Base-by-base conservation (phyloP, 2,113 vertebrate species). In the Larimichthys polyactis region DNA sequence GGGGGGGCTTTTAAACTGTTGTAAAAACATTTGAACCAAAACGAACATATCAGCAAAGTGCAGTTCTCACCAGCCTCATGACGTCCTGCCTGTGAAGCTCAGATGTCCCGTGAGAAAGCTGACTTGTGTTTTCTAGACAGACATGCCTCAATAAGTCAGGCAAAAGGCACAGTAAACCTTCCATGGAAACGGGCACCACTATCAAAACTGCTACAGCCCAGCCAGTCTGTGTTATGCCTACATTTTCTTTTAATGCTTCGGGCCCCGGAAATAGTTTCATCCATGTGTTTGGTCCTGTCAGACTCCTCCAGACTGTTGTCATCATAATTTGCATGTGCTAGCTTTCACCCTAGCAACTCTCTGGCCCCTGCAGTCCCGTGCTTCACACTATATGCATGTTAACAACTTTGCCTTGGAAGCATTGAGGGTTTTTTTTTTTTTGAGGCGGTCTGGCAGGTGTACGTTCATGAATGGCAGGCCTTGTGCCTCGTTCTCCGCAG, bases 401-500 rank as follows among this genome's bases (percentile, higher is more conserved):
- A 94, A 92, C 74, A 83, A 91, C 83, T 83, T 74, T 20, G 51
- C 69, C 85, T 86, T 89, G 87, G 90, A 91, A 91, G 90, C 81
- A 62, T 14, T 75, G 72, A 74, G 32, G 6, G 36, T 59, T 19
- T 73, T 74, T 88, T 66, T n/a, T 73, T 73, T 74, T 88, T 67
- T 73, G 63, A 78, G 90, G 77, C 78, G 62, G 78, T 83, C 83
- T 81, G 90, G 95, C 94, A 95, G 95, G 94, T 96, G 94, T 91
- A 93, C 22, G 75, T 65, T 75, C 90, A 92, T 96, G 94, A 95
- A 95, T 93, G 92, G 91, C 71, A 67, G 83, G 83, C 94, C 92
- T 96, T 96, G 94, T 96, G 88, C 87, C 65, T 82, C 58, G 36
- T 69, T 78, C 85, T 83, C 71, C 79, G 55, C 77, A 81, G 89